Percentiles rank a stretch among this genome's conserved stretches.
phyloP scores from a whole-genome alignment of 2,797 vertebrate species.

The Coregonus suidteri region DNA sequence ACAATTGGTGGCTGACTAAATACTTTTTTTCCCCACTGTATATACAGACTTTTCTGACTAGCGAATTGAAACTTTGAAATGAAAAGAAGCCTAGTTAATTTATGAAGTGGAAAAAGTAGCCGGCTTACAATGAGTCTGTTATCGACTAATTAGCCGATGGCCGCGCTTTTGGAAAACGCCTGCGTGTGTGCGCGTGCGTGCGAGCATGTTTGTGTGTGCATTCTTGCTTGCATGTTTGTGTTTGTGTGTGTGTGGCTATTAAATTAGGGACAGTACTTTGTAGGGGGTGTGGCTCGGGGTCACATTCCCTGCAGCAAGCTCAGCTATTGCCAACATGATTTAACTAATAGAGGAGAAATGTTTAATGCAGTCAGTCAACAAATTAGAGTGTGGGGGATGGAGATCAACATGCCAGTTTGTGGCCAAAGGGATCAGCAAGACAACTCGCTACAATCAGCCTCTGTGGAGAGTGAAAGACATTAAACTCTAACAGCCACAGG shows the following conservation, averaged over 20 bases:
- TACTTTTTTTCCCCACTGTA: no score
- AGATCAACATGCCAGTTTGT: background rate
- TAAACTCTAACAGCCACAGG: background rate
- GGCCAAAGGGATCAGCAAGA: background rate
- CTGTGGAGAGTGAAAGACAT: no score
- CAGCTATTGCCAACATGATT: constrained; percentile 49
- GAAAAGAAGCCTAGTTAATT: no score
- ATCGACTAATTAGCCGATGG: no score
- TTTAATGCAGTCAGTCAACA: constrained; percentile 50
- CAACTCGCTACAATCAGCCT: background rate
- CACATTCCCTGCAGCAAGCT: constrained; percentile 34
- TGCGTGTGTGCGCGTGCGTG: no score
- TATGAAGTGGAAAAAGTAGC: no score
- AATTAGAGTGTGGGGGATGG: constrained; percentile 13
- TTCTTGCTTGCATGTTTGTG: background rate
- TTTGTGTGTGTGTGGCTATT: background rate
- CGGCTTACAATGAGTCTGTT: no score
- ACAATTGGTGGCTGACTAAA: no score
- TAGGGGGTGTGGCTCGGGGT: constrained; percentile 1
- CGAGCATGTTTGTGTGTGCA: background rate
- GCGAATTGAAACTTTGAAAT: no score
- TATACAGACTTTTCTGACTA: no score
- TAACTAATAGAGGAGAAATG: constrained; percentile 57
- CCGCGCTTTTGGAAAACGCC: no score
- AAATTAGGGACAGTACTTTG: background rate